Conservation (phyloP, 2,113 vertebrate genomes). For the Crypturellus undulatus region DNA sequence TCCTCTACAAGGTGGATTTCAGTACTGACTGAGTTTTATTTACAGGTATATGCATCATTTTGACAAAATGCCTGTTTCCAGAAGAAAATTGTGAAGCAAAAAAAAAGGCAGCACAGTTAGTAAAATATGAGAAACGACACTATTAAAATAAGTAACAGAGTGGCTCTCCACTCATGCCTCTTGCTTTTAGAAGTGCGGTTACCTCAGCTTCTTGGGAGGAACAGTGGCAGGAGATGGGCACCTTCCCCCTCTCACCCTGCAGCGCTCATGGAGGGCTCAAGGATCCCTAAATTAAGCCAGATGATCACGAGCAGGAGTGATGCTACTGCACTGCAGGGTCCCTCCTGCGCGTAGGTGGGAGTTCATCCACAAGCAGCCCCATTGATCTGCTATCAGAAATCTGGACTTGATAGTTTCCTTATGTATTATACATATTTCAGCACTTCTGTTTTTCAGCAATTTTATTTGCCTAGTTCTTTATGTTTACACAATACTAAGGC, state of each 20-base stretch:
- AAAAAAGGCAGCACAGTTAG: not conserved
- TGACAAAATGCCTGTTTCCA: not conserved
- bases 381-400: not conserved
- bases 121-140: not conserved
- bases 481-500: not conserved
- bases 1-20: conserved; percentile 14
- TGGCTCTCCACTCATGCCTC: not conserved
- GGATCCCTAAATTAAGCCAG: not conserved
- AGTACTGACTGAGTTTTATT: conserved; percentile 2
- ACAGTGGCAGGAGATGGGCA: accelerated
- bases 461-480: not conserved
- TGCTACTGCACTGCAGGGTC: not conserved
- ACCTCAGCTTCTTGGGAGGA: not conserved
- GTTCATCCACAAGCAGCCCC: not conserved
- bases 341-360: accelerated
- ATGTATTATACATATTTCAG: not conserved
- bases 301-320: not conserved
- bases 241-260: not conserved
- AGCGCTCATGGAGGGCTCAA: accelerated
- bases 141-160: not conserved
- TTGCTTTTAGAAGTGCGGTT: not conserved
- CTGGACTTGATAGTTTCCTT: not conserved
- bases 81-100: not conserved
- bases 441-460: not conserved
- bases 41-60: not conserved